Base-by-base conservation (phyloP, 2,113 vertebrate species). In the Paradisaea rubra region DNA sequence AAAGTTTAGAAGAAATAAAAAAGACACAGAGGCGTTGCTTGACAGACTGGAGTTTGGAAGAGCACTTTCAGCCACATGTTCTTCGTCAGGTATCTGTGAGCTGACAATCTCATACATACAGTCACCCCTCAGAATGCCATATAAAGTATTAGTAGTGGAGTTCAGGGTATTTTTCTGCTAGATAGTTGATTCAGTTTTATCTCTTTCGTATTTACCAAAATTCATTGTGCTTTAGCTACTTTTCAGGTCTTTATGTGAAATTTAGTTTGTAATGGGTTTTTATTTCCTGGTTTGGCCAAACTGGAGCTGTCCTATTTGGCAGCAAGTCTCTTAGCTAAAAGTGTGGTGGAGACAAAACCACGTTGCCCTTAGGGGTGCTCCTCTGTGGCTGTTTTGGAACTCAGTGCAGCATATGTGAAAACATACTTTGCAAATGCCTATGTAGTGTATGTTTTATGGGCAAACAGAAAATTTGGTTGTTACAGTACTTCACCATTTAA, bases 31-130 rank as follows among this genome's bases (percentile, higher is more conserved):
- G 86, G 70, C 98, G 98, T 93, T 98, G 96, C 70, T 96, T 99
- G 59, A 97, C 79, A 81, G 98, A 99, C 88, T 99, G 98, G 98
- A 98, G 80, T 95, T 98, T 98, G 23, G 80, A 97, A 21, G 99
- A 99, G 90, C 98, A 98, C 93, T 98, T 99, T 95, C 96, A 96
- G 28, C 95, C 98, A 0, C 47, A 93, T 27, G 57, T 99, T 54
- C 98, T 99, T 85, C 96, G 94, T 71, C 99, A 99, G 99, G 99
- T 99, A 97, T 70, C 74, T 93, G 63, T 86, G 82, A 90, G 35
- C 66, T 91, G 73, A 30, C 59, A 69, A 13, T 72, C 18, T 88
- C 69, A 23, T 6, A 30, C 45, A 27, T 63, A 52, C 4, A 23
- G 52, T 64, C 37, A 44, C 16, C 30, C 25, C 49, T 65, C n/a